Percentiles rank a stretch among this genome's conserved stretches.
Conservation (phyloP, 2,113 vertebrate genomes). For the Myocastor coypus region DNA sequence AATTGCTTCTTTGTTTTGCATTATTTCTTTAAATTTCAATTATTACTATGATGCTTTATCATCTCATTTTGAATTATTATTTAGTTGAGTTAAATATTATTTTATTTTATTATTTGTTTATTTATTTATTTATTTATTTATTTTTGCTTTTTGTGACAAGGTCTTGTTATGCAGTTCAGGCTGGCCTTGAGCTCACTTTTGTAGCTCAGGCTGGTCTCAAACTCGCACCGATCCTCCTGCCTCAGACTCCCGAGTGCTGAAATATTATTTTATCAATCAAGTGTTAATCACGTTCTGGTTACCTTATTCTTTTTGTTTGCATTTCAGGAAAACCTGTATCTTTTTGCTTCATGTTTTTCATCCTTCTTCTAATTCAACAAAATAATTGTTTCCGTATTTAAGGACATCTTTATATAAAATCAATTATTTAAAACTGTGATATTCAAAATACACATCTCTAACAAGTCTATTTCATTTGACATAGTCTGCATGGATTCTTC, state of each 20-base stretch:
- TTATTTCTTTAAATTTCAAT: background rate
- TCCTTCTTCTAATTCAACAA: background rate
- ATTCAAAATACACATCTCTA: background rate
- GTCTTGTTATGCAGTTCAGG: no score
- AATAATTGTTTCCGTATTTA: background rate
- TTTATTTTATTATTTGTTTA: no score
- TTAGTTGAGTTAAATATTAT: background rate
- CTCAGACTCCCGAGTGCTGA: no score
- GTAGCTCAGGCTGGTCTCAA: no score
- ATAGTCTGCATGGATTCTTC: background rate
- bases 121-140: no score
- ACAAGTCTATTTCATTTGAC: slow-evolving; percentile 5
- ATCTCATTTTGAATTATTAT: background rate
- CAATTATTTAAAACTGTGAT: background rate
- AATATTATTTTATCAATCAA: background rate
- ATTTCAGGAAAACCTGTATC: slow-evolving; percentile 3
- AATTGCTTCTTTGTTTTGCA: background rate
- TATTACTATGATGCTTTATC: background rate
- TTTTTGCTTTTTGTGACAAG: no score
- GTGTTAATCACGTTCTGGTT: background rate
- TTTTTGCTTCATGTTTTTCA: background rate
- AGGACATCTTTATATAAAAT: no score
- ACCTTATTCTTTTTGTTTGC: background rate
- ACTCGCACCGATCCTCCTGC: no score
- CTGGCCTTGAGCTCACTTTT: no score